These are phyloP conservation scores for Palythoa grandiflora DNA, from an alignment of 92 coral and sea anemone genomes.

Conservation along the genomic window DNA sequence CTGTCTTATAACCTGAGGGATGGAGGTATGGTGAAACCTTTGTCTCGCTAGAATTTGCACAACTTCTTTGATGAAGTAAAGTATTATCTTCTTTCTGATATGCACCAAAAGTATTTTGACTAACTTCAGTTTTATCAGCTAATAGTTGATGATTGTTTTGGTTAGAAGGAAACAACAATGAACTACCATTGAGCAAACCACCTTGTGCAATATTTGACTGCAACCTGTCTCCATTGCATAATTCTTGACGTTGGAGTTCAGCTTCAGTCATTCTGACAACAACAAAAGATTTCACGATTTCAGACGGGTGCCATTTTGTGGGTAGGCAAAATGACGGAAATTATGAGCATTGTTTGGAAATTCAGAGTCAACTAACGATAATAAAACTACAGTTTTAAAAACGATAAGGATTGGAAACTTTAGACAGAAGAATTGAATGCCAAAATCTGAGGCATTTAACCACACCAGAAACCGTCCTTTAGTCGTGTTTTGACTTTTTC, in stretches of 20 bases:
- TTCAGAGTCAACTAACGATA: too few relatives aligned
- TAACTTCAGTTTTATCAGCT: background rate
- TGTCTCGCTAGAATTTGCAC: background rate
- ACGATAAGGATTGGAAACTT: too few relatives aligned
- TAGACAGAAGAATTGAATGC: too few relatives aligned
- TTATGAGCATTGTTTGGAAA: too few relatives aligned
- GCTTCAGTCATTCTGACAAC: background rate
- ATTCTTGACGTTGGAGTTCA: background rate
- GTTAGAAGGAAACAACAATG: background rate
- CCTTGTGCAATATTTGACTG: background rate
- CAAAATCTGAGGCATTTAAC: too few relatives aligned
- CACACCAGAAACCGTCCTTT: too few relatives aligned
- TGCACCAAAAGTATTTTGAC: background rate
- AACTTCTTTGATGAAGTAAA: background rate
- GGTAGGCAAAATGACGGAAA: too few relatives aligned
- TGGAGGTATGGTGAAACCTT: background rate
- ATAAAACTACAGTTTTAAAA: too few relatives aligned
- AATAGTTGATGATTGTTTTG: background rate
- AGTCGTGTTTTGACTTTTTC: too few relatives aligned
- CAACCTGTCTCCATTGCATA: background rate
- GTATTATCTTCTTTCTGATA: background rate
- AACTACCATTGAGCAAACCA: background rate
- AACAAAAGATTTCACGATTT: too few relatives aligned
- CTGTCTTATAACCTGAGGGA: conserved; percentile 12
- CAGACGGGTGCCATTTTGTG: too few relatives aligned